A percentile compares a stretch with the other conserved stretches of the same genome.
Evolutionary conservation across 2,113 vertebrate species (phyloP).

Genomic region (Condylura cristata): DNA sequence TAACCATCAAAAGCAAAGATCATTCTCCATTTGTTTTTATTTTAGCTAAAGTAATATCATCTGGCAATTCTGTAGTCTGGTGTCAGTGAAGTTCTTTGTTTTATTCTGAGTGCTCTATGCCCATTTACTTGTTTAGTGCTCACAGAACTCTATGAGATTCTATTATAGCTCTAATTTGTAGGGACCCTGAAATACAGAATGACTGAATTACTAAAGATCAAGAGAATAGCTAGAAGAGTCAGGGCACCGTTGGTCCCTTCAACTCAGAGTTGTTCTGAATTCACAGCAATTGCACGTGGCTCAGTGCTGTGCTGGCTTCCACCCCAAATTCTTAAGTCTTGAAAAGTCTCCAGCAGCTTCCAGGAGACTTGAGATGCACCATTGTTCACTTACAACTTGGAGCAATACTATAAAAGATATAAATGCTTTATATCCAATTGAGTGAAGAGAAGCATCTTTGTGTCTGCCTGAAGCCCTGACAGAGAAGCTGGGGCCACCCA

Average conservation of each 20-base stretch:
- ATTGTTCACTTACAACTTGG: conserved; percentile 40
- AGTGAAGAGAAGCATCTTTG: conserved; percentile 47
- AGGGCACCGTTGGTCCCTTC: not conserved
- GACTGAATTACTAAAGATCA: not conserved
- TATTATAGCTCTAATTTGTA: not conserved
- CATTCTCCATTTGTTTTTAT: not conserved
- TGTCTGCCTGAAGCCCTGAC: conserved; percentile 21
- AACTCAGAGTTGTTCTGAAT: not conserved
- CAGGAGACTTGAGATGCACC: not conserved
- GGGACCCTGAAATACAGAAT: not conserved
- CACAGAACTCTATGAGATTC: not conserved
- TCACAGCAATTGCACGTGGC: not conserved
- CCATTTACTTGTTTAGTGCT: not conserved
- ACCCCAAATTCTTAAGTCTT: not conserved
- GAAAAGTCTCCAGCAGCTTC: not conserved
- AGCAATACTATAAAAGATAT: conserved; percentile 45
- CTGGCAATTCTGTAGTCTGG: not conserved
- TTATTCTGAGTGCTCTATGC: not conserved
- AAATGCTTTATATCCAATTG: conserved; percentile 9
- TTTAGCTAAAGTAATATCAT: not conserved
- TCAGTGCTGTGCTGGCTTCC: not conserved
- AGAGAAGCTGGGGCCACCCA: conserved; percentile 61
- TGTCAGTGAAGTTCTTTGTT: not conserved
- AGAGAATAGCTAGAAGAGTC: not conserved
- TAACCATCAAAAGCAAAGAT: not conserved